Base-by-base conservation (phyloP, 2,113 vertebrate species). In the Triplophysa rosa region DNA sequence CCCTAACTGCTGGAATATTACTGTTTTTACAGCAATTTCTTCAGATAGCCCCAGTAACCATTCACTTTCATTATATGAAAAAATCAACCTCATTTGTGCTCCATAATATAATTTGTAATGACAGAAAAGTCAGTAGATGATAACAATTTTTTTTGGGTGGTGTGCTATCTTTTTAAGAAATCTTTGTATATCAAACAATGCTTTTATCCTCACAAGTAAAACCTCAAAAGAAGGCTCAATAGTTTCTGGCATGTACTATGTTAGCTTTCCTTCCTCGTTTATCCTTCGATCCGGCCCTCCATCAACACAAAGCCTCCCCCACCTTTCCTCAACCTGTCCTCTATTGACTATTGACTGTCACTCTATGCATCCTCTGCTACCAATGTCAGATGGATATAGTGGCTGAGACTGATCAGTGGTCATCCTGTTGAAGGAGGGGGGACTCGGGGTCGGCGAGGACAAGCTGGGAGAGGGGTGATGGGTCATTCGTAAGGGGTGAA, bases 201-300 rank as follows among this genome's bases (percentile, higher is more conserved):
- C 13, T 52, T 49, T 14, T 6, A 49, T 49, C 12, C 8, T 47
- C 45, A 2, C 45, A 14, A 12, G 45, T 6, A 49, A 49, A 14
- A 14, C 45, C 45, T 49, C 9, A 49, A 49, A 49, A 49, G 13
- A 52, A 52, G 14, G 13, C 3, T 52, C 49, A 52, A 52, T 52
- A 56, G 14, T 16, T 19, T 56, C 54, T 56, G 7, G 8, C 54
- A n/a, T 59, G 52, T n/a, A 40, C 19, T 58, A 29, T 54, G 13
- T 24, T 45, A 61, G n/a, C 33, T 6, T 24, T 63, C 17, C 24
- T n/a, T 33, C 58, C 23, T 49, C 16, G 0, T 69, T 42, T 58
- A 45, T 66, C 77, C 83, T 84, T 85, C 72, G 79, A 83, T 80
- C 49, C n/a, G 84, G 85, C 67, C 80, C 82, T 85, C 69, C 64